Percentiles rank a stretch among this genome's conserved stretches.
These are phyloP conservation scores for Anniella stebbinsi DNA, from an alignment of 2,797 vertebrate species.

Conservation along the genomic window DNA sequence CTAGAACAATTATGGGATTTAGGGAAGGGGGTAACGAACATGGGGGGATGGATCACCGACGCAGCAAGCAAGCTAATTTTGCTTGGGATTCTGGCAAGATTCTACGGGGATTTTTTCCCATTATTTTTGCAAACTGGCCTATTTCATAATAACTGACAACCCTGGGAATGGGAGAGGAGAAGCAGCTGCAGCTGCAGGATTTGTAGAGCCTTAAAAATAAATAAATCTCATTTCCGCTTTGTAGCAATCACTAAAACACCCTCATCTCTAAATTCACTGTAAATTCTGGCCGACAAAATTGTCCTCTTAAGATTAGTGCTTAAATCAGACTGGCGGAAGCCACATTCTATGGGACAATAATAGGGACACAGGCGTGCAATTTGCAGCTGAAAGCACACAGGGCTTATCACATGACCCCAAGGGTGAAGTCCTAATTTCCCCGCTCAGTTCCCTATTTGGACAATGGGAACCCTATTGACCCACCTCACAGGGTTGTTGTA, in stretches of 20 bases:
- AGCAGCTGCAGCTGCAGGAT: constrained; percentile 10
- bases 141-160: not conserved
- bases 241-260: not conserved
- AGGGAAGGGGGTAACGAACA: not conserved
- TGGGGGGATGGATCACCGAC: not conserved
- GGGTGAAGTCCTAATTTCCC: not conserved
- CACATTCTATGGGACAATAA: not conserved
- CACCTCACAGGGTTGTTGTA: not conserved
- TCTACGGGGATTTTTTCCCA: not conserved
- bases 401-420: not conserved
- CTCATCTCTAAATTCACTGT: constrained; percentile 3
- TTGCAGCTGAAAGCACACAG: not conserved
- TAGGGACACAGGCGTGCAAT: no score
- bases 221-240: not conserved
- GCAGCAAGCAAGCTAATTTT: not conserved
- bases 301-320: not conserved
- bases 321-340: constrained; percentile 26
- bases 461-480: not conserved
- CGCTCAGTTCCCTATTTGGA: not conserved
- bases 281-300: constrained; percentile 29
- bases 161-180: not conserved
- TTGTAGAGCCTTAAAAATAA: not conserved
- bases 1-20: not conserved
- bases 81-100: not conserved
- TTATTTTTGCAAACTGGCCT: not conserved